A percentile compares a stretch with the other conserved stretches of the same genome.
phyloP scores from a whole-genome alignment of 2,113 vertebrate genomes.

The Lamprologus callipterus region DNA sequence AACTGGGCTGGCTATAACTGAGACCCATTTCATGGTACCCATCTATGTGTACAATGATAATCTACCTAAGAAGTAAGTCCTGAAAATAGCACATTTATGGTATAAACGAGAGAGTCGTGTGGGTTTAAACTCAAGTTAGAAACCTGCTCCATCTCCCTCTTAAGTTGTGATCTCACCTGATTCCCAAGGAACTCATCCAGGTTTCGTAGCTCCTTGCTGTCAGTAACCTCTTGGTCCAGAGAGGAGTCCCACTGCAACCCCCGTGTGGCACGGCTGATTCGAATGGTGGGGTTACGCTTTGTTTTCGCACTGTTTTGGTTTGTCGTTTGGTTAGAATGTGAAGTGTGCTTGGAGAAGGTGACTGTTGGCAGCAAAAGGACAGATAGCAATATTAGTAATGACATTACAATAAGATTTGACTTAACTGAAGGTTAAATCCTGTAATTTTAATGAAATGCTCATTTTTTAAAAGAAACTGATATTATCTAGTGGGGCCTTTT shows the following conservation, averaged over 20 bases:
- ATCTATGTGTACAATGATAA: background rate
- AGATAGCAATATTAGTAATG: background rate
- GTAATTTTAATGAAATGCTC: background rate
- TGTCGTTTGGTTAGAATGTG: constrained; percentile 16
- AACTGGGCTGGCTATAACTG: background rate
- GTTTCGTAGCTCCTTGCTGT: constrained; percentile 83
- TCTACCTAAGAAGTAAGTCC: background rate
- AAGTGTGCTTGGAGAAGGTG: constrained; percentile 3
- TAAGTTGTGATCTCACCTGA: constrained; percentile 71
- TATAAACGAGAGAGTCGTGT: background rate
- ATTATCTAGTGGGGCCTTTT: background rate
- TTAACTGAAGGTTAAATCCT: background rate
- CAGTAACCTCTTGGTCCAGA: constrained; percentile 78
- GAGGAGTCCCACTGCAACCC: constrained; percentile 75
- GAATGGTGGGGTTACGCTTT: constrained; percentile 71
- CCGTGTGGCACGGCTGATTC: constrained; percentile 81
- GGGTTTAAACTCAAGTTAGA: background rate
- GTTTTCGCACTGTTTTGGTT: constrained; percentile 30
- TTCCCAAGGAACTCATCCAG: constrained; percentile 92
- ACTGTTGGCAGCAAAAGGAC: constrained; percentile 7
- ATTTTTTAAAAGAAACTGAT: background rate
- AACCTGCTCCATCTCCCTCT: background rate
- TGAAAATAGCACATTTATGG: background rate
- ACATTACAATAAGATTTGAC: background rate
- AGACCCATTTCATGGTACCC: background rate